Evolutionary conservation across 2,113 vertebrate species (phyloP), one percentile per base, ranked within the genome.

Genomic region (Nycticryphes semicollaris): DNA sequence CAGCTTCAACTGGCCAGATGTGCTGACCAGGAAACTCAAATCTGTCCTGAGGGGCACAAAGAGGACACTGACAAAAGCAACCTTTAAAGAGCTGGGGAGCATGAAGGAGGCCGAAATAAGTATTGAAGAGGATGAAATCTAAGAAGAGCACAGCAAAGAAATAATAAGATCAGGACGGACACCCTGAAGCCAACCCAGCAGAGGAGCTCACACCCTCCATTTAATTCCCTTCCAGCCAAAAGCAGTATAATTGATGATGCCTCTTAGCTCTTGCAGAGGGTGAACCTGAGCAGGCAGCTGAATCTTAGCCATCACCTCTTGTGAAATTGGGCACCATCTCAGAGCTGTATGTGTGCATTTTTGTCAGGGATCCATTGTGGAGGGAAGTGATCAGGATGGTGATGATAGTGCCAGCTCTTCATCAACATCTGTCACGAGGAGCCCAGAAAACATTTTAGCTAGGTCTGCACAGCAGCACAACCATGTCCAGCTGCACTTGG

Each of bases 21-120:
- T 97, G 78, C 97, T 99, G 96, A 98, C 98, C 28, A 98, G 98
- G 70, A 99, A 99, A 98, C 98, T 99, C 93, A 99, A 98, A 96
- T 73, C 60, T n/a, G 97, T 98, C 85, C 98, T 99, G 97, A 98
- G 95, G 43, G 97, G 96, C 94, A 98, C 98, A 57, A 97, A 84
- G 76, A 91, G 27, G 37, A 90, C 90, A 54, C n/a, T 83, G 37
- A 57, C 60, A 84, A 93, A 91, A 95, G 31, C 43, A 89, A 67
- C 39, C 7, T 82, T 87, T 28, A 83, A 87, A 73, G 87, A 96
- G 9, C 37, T 85, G 74, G 59, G 23, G 25, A 95, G 41, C 31
- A 25, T 41, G 39, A 66, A 94, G 27, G 80, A 96, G 43, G 33
- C 19, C 6, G 39, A 1, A 50, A 81, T 86, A 70, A 93, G 21